A percentile compares a stretch with the other conserved stretches of the same genome.
phyloP scores from a whole-genome alignment of 92 coral and sea anemone genomes.

The Umimayanthus kanabou region DNA sequence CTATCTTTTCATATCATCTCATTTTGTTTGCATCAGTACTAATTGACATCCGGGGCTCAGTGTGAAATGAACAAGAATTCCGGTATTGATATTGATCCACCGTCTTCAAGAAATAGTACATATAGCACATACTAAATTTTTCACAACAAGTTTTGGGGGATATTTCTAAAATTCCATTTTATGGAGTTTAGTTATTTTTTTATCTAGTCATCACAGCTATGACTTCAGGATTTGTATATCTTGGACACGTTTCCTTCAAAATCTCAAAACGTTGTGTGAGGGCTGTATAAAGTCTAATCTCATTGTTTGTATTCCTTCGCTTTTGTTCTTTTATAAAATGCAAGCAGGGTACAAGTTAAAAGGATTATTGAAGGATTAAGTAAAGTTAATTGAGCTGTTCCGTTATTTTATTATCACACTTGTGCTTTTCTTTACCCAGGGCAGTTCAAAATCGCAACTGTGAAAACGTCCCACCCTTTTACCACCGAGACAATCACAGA shows the following conservation, averaged over 20 bases:
- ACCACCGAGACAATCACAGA: background rate
- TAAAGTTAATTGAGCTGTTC: background rate
- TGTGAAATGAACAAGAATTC: conserved; percentile 7
- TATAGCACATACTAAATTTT: background rate
- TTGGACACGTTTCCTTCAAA: background rate
- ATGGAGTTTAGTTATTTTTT: background rate
- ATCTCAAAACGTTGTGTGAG: background rate
- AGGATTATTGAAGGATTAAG: conserved; percentile 15
- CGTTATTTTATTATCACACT: background rate
- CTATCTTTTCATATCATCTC: background rate
- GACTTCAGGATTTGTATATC: background rate
- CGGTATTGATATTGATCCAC: background rate
- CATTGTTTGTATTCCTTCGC: background rate
- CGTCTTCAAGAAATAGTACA: background rate
- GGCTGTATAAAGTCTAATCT: background rate
- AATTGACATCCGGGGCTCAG: conserved; percentile 5
- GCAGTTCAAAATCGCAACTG: background rate
- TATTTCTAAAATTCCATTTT: background rate
- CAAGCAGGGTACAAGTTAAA: background rate
- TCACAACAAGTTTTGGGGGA: background rate
- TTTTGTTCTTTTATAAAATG: conserved; percentile 7
- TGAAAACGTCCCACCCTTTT: background rate
- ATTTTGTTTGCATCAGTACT: conserved; percentile 2
- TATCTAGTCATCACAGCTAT: background rate
- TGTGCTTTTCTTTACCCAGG: background rate